phyloP scores from a whole-genome alignment of 1,140 invertebrate genomes.

The Saccostrea echinata region DNA sequence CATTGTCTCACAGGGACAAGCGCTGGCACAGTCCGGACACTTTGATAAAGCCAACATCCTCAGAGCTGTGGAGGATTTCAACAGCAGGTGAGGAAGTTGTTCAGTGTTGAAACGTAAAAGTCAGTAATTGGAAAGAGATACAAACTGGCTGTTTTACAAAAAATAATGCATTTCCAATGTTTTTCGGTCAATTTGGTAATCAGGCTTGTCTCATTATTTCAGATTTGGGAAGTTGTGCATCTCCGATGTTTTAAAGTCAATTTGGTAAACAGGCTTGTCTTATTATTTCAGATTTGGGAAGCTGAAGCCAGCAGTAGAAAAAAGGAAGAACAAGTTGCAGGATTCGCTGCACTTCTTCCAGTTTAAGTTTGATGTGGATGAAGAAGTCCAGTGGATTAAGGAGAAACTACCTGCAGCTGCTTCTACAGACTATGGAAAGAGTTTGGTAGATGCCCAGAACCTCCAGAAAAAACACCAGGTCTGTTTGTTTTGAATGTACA shows the following conservation, averaged over 20 bases:
- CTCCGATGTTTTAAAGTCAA: background rate
- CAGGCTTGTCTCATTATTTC: background rate
- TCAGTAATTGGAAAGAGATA: background rate
- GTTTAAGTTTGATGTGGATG: conserved; percentile 95
- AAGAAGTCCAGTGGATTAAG: conserved; percentile 96
- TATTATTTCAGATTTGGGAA: conserved; percentile 73
- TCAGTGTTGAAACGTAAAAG: background rate
- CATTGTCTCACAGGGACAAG: conserved; percentile 95
- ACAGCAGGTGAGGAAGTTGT: conserved; percentile 81
- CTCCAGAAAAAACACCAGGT: conserved; percentile 94
- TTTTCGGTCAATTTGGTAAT: background rate
- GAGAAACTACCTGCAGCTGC: conserved; percentile 91
- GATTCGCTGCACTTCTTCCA: conserved; percentile 94
- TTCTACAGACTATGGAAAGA: conserved; percentile 85
- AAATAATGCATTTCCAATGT: background rate
- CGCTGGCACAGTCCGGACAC: conserved; percentile 95
- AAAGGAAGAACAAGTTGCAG: conserved; percentile 89
- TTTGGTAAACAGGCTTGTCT: background rate
- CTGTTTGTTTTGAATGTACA: background rate
- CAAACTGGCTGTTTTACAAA: background rate
- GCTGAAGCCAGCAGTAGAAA: conserved; percentile 80
- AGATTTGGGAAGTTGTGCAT: conserved; percentile 77
- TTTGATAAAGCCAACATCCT: conserved; percentile 94
- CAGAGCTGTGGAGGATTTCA: conserved; percentile 88
- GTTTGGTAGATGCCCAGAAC: conserved; percentile 94